Evolutionary conservation across 2,113 vertebrate species (phyloP), one percentile per base, ranked within the genome.

Genomic region (Channa maculata): DNA sequence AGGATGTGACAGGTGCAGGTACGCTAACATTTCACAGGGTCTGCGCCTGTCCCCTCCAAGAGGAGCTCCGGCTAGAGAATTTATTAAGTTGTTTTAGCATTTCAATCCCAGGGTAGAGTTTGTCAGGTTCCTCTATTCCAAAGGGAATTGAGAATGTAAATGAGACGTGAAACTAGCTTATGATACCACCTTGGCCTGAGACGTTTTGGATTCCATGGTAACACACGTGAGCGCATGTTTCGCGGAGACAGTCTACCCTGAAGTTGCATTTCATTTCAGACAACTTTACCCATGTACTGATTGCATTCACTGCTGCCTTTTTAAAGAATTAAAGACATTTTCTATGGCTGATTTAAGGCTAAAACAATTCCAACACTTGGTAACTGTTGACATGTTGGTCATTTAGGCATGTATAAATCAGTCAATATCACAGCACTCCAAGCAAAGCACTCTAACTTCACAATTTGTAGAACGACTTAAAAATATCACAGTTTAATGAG

Each of bases 131-230:
- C 90, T 91, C 89, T 86, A 84, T 90, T 85, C 91, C 89, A 64
- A 74, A 82, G 85, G 94, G 94, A 94, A 94, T 94, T 90, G 93
- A 94, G 90, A 94, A 84, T 84, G 53, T 80, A 49, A 73, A 44
- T 37, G 82, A 91, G 91, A 93, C 91, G 74, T 93, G 92, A 94
- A 94, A 94, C 90, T 70, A 79, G 52, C 69, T 69, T 90, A 70
- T 90, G 90, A 92, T 91, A 89, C 90, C 55, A 50, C 46, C 41
- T 67, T 64, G 46, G 65, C 76, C 60, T 55, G 71, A 80, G 81
- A 88, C 86, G 73, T 89, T 75, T 82, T 88, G 80, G 85, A 89
- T 90, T 86, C 72, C 89, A 89, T 75, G 88, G 93, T 91, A 55
- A 76, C 33, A 52, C 33, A 52, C 60, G 51, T 54, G 52, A 60